Base-by-base conservation (phyloP, 2,888 invertebrate species). In the Notodonta ziczac region DNA sequence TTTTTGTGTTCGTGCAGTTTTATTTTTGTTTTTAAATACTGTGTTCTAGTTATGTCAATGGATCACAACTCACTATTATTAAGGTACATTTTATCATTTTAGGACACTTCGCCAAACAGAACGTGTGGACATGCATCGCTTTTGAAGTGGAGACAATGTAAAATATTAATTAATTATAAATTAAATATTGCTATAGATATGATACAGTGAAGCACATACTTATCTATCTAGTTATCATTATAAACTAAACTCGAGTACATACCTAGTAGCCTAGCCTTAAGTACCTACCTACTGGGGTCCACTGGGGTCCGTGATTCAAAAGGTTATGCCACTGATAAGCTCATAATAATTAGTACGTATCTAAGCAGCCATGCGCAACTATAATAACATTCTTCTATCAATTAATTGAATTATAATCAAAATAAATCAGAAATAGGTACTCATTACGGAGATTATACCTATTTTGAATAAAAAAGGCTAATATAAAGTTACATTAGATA, bases 271-370 rank as follows among this genome's bases (percentile, higher is more conserved):
- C 24, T 54, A 66, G 35, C 32, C 12, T 44, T 53, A 10, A 63
- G 40, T 24, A 35, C 59, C 16, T 24, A 24, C n/a, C n/a, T n/a
- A n/a, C 16, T 12, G 52, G 32, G 12, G 24, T 24, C 52, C 51
- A n/a, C 16, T 12, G 52, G 32, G 12, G 24, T 24, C 52, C 51
- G 63, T 62, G 74, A 72, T 69, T 70, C 60, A 64, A 75, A 75
- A 72, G 76, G 70, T 73, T 70, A 61, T 60, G 63, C 61, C 62
- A 60, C 63, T 68, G 77, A 75, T 76, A 76, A 68, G 63, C 55
- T 46, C 62, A 60, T 62, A 16, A 61, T 53, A 68, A 72, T 66
- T 66, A 62, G 62, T 51, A 24, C 24, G 32, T 69, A 73, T 76
- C 61, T 59, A 65, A 60, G 63, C 70, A 60, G 55, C 66, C 57